phyloP scores from a whole-genome alignment of 2,797 vertebrate genomes.

The Erithacus rubecula region DNA sequence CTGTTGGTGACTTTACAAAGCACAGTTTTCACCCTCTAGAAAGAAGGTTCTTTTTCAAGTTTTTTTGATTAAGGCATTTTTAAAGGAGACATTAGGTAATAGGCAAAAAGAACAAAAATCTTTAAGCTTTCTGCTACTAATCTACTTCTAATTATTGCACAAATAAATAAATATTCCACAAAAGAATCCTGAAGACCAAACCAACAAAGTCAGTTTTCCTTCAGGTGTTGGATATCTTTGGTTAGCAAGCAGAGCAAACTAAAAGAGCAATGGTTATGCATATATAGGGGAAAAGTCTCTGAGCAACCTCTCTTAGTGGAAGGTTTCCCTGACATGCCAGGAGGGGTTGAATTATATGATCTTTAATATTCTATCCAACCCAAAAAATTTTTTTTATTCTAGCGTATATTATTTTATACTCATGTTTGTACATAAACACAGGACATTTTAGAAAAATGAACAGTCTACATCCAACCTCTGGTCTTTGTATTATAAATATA shows the following conservation, averaged over 20 bases:
- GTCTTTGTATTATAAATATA: neutral
- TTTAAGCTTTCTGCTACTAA: neutral
- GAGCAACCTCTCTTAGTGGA: neutral
- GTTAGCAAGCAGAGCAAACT: neutral
- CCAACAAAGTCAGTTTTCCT: neutral
- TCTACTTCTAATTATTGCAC: neutral
- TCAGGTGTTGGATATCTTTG: neutral
- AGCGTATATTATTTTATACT: too few relatives aligned
- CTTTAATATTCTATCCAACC: neutral
- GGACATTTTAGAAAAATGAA: neutral
- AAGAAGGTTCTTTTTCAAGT: neutral
- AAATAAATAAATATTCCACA: neutral
- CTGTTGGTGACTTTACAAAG: neutral
- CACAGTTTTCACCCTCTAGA: fast-evolving
- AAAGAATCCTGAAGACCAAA: neutral
- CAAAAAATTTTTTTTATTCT: neutral
- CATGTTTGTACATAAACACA: neutral
- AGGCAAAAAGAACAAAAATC: neutral
- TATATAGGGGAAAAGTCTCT: neutral
- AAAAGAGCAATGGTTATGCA: neutral
- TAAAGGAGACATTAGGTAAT: neutral
- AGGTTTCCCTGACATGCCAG: neutral
- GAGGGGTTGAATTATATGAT: neutral
- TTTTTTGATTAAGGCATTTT: neutral
- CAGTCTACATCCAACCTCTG: neutral